Base-by-base conservation (phyloP, 2,113 vertebrate genomes). In the Meriones unguiculatus region DNA sequence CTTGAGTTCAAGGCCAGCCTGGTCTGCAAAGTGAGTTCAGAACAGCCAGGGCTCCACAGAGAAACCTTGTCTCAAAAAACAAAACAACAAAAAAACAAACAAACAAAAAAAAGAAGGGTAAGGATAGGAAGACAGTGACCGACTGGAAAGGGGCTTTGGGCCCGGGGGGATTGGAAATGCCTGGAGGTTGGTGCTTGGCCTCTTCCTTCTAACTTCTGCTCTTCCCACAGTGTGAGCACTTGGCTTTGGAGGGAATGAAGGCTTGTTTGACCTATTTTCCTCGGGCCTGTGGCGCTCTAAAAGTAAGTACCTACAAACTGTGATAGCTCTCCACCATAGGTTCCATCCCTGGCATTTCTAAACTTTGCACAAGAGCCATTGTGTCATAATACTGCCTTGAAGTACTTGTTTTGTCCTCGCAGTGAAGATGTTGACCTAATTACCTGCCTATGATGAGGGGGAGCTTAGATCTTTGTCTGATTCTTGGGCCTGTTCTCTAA, bases 261-360 rank as follows among this genome's bases (percentile, higher is more conserved):
- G 99, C 99, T 5, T 99, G 99, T 92, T 99, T 99, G 99, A 98
- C 91, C 32, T 99, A 98, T 93, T 99, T 99, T 93, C 99, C 99
- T 8, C 97, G 99, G 94, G 99, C 99, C 38, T 99, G 99, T 95
- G 99, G 99, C 41, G 99, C 99, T 73, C 98, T 99, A 59, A 98
- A 98, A 98, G 99, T 99, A 97, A 98, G 98, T 97, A 28, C 62
- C 75, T n/a, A 20, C 28, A 52, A 59, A 92, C 14, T 24, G 46
- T 77, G 5, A 15, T 28, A 25, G 32, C 67, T 70, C 2, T 94
- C 62, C 17, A 57, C 10, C 11, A 84, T 32, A 62, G 38, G 59
- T 70, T 89, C 64, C 10, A 0, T 20, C 30, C 7, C 59, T 76
- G 52, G 84, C 28, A 20, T 67, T 92, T 86, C 65, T 64, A 50